Evolutionary conservation across 2,888 invertebrate genomes (phyloP), one percentile per base, ranked within the genome.

Genomic region (Autographa gamma): DNA sequence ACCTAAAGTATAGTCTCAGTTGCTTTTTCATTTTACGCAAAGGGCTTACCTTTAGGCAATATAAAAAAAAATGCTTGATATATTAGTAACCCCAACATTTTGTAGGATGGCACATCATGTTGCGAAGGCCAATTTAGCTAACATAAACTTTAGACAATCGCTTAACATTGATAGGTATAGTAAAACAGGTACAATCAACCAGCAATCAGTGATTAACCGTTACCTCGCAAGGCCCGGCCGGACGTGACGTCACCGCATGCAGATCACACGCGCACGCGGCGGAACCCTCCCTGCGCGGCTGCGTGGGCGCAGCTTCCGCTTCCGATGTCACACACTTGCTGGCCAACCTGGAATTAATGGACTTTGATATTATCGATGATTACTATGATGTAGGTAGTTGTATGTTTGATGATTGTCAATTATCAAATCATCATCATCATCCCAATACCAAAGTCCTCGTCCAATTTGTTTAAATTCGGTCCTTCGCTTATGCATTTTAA

Each of bases 221-320:
- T 89, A 90, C 77, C 79, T 80, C 74, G 82, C 84, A 81, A 86
- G 87, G 88, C 78, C 82, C 68, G 82, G 81, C 88, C 91, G 93
- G 93, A 93, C 88, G 86, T 92, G 90, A 90, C 88, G 85, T 89
- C 86, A 86, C 75, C 78, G 81, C 82, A 83, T 82, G 83, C 83
- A 88, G 87, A 86, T 88, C 85, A 83, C 76, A 88, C 91, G 91
- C 88, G 90, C 88, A 81, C 79, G 88, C 87, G 86, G 86, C 85
- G 86, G 81, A 81, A 85, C 85, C 73, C 73, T 71, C 81, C 83
- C 85, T 85, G 81, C 41, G 41, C 11, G 69, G 3, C 73, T 76
- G 87, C 87, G 87, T 89, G 90, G 93, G 93, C 91, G 91, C 92
- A 92, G 93, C 89, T 93, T 95, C 95, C 95, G 94, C 83, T 95